A percentile compares a stretch with the other conserved stretches of the same genome.
Evolutionary conservation across 2,888 invertebrate genomes (phyloP).

Genomic region (Ochropacha duplaris): DNA sequence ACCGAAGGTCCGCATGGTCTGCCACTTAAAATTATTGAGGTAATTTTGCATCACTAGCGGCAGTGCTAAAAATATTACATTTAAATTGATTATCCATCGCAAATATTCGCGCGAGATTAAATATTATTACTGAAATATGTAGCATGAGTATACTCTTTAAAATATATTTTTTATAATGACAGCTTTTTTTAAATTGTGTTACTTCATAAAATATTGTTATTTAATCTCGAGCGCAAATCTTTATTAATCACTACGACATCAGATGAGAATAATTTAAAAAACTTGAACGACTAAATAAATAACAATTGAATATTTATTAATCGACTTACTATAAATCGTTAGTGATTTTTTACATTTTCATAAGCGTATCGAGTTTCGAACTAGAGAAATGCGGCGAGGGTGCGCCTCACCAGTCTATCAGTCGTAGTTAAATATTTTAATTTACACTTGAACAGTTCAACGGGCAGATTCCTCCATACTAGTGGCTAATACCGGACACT

Average conservation of each 20-base stretch:
- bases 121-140: no score
- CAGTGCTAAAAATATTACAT: conserved; percentile 34
- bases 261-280: conserved; percentile 27
- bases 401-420: conserved; percentile 17
- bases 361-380: conserved; percentile 35
- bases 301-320: conserved; percentile 33
- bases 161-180: conserved; percentile 4
- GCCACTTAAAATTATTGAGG: conserved; percentile 53
- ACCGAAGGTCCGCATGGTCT: conserved; percentile 16
- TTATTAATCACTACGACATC: conserved; percentile 7
- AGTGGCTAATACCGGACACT: conserved; percentile 8
- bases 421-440: conserved; percentile 10
- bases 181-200: conserved; percentile 6
- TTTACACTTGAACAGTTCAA: background rate
- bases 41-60: conserved; percentile 45
- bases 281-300: conserved; percentile 46
- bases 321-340: conserved; percentile 30
- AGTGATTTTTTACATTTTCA: conserved; percentile 22
- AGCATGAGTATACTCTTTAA: no score
- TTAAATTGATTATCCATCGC: conserved; percentile 4
- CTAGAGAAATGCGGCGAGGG: conserved; percentile 8
- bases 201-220: background rate
- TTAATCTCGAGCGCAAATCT: background rate
- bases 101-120: background rate
- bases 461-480: conserved; percentile 24